Percentiles rank a stretch among this genome's conserved stretches.
Evolutionary conservation across 2,888 invertebrate species (phyloP).

Genomic region (Germaria angustata): DNA sequence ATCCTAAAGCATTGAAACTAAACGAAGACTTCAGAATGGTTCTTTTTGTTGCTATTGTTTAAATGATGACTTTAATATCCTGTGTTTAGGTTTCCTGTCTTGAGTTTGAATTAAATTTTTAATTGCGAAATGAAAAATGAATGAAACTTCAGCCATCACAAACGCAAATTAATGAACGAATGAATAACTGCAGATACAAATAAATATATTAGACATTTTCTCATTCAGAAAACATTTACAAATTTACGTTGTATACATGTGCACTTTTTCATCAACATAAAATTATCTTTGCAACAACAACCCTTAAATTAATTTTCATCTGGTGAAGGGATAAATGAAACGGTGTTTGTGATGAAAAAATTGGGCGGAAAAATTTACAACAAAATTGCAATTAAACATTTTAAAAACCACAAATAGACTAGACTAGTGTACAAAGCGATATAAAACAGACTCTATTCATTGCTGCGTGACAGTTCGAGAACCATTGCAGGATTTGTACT

Average conservation of each 20-base stretch:
- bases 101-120: constrained; percentile 56
- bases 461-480: not conserved
- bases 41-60: constrained; percentile 31
- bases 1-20: not conserved
- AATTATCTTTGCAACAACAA: constrained; percentile 10
- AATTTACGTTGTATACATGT: not conserved
- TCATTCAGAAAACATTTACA: not conserved
- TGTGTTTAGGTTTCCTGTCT: constrained; percentile 51
- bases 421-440: not conserved
- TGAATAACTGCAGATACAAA: constrained; percentile 22
- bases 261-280: constrained; percentile 33
- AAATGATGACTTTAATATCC: constrained; percentile 50
- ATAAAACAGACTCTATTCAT: not conserved
- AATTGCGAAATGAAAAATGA: constrained; percentile 41
- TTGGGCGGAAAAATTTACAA: not conserved
- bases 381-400: constrained; percentile 75
- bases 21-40: not conserved
- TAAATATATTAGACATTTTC: not conserved
- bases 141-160: not conserved
- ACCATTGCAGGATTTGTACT: no score
- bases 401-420: constrained; percentile 69
- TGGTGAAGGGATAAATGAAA: not conserved
- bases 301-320: constrained; percentile 12
- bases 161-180: constrained; percentile 7
- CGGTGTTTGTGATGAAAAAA: not conserved